These are phyloP conservation scores for Noctua fimbriata DNA, from an alignment of 2,888 invertebrate genomes.

Conservation along the genomic window DNA sequence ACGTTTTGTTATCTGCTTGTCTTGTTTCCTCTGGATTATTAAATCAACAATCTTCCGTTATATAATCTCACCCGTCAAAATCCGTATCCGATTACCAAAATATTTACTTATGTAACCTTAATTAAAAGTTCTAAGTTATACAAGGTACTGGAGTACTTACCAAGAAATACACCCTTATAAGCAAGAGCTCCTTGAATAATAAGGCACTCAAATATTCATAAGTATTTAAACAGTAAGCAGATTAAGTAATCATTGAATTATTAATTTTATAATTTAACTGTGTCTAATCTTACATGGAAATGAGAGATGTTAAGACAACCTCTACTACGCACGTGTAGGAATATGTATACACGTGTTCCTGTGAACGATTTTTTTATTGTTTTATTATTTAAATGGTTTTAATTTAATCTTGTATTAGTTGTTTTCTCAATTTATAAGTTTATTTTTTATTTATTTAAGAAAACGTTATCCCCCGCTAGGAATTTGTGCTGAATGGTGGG, in stretches of 20 bases:
- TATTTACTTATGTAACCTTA: slow-evolving; percentile 31
- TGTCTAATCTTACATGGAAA: slow-evolving; percentile 18
- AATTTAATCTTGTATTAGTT: too few relatives aligned
- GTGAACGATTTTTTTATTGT: not conserved
- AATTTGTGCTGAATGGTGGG: too few relatives aligned
- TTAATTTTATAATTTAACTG: slow-evolving; percentile 54
- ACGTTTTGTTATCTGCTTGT: not conserved
- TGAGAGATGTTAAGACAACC: not conserved
- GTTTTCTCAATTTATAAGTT: too few relatives aligned
- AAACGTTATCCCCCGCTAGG: too few relatives aligned
- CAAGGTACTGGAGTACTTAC: slow-evolving; percentile 2
- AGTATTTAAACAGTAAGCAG: slow-evolving; percentile 50
- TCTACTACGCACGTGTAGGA: not conserved
- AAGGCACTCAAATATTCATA: slow-evolving; percentile 57
- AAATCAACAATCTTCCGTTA: slow-evolving; percentile 12
- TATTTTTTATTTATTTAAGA: too few relatives aligned
- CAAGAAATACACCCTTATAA: slow-evolving; percentile 39
- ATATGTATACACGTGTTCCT: not conserved
- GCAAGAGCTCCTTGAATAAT: slow-evolving; percentile 42
- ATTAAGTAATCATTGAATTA: slow-evolving; percentile 61
- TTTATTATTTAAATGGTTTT: not conserved
- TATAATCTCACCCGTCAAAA: slow-evolving; percentile 3
- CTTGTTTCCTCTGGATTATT: slow-evolving; percentile 2
- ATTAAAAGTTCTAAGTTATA: slow-evolving; percentile 42
- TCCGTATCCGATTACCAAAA: slow-evolving; percentile 30